Base-by-base conservation (phyloP, 2,888 invertebrate genomes). In the Eupelmus urozonus region DNA sequence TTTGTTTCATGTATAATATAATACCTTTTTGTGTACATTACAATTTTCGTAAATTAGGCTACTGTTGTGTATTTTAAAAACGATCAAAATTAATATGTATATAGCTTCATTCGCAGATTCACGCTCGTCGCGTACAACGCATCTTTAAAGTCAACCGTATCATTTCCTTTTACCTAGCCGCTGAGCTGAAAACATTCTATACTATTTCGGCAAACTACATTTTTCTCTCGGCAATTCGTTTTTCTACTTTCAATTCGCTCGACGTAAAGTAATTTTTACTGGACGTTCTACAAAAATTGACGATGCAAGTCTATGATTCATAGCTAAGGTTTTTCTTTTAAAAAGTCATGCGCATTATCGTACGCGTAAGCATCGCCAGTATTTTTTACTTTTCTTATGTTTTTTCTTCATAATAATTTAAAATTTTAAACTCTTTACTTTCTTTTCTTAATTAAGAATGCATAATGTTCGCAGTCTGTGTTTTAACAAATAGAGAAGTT, bases 11-110 rank as follows among this genome's bases (percentile, higher is more conserved):
- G 59, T 79, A 76, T 79, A 77, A 77, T 77, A 80, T 79, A 77
- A 77, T 77, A 80, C 77, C 80, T 66, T 74, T 79, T 74, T 60
- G 66, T 80, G 65, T 80, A 77, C 66, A 76, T 25, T 79, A 76
- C 53, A 71, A 51, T 63, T 59, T n/a, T 67, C 57, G 25, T 67
- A 76, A 72, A 79, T 80, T 76, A 74, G 77, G 66, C 70, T 77
- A 80, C 23, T 55, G 23, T 63, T 76, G 67, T 73, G 57, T 76
- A 63, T 76, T 53, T 78, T 51, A 59, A 79, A 76, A 60, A 25
- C 72, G 66, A 74, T 63, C 59, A 67, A 76, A 72, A 72, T 45
- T 72, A 70, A 65, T 63, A 42, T 66, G 62, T 66, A 42, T 74
- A 73, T 55, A 57, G 42, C 62, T 69, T 11, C 55, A 63, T 76